Percentiles rank a stretch among this genome's conserved stretches.
phyloP scores from a whole-genome alignment of 2,113 vertebrate species.

The Cavia aperea region DNA sequence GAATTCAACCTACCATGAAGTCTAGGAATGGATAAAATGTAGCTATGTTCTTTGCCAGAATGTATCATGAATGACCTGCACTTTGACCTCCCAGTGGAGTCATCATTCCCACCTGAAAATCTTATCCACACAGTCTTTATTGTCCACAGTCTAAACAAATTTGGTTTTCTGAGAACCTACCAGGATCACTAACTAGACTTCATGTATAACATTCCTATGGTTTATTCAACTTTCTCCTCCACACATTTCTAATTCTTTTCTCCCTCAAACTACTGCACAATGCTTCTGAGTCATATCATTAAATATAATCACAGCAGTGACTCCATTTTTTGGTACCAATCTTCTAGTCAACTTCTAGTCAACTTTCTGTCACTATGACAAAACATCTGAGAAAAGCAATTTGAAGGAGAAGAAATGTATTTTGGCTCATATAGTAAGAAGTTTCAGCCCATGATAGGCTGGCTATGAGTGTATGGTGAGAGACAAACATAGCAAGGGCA shows the following conservation, averaged over 20 bases:
- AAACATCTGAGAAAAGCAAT: background rate
- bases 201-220: background rate
- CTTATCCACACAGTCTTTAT: background rate
- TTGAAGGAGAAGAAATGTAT: background rate
- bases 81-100: background rate
- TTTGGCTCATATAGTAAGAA: background rate
- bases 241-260: background rate
- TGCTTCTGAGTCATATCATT: background rate
- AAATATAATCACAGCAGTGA: background rate
- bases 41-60: background rate
- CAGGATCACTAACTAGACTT: background rate
- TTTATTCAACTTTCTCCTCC: background rate
- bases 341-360: background rate
- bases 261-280: background rate
- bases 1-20: background rate
- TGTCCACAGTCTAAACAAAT: background rate
- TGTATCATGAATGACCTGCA: background rate
- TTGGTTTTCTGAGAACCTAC: background rate
- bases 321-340: background rate
- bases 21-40: background rate
- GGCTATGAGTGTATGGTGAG: background rate
- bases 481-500: background rate
- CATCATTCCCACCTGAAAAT: background rate
- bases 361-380: background rate
- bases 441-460: background rate